Evolutionary conservation across 2,113 vertebrate species (phyloP), one percentile per base, ranked within the genome.

Genomic region (Bothrops jararaca): DNA sequence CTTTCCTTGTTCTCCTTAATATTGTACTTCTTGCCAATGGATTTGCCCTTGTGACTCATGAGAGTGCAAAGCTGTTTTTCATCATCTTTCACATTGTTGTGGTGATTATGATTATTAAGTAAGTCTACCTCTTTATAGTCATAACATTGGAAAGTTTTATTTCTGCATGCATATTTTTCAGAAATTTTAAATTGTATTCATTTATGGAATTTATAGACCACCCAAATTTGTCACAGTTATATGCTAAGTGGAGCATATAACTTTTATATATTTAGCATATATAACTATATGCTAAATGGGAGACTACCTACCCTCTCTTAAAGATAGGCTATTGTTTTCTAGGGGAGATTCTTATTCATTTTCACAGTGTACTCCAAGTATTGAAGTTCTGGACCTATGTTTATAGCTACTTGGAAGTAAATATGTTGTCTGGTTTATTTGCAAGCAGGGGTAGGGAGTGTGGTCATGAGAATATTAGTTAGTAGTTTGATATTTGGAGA

Each of bases 21-120:
- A n/a, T 20, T 6, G 0, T 94, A 99, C 98, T 99, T 86, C 95
- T 99, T 85, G 98, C 98, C 54, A 97, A 93, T 1, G 99, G 98
- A 56, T 99, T 99, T 93, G 97, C 98, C 45, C 94, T 93, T 0
- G 98, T 99, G 94, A 99, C 99, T 0, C 98, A 97, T 91, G 80
- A 96, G 69, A 97, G 97, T 0, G 98, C 98, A 12, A 97, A 98
- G 95, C 96, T 99, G 90, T 99, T 98, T 95, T 99, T 99, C 94
- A 96, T 99, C 22, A 57, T 98, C n/a, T 99, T 99, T 96, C 99
- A 99, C 95, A 94, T 99, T 0, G 94, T 98, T 60, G 98, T 99
- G 3, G 98, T 99, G 95, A 99, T 99, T 92, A 96, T 99, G 95
- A 98, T 99, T 53, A 97, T 99, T 94, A 99, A 99, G 99, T 99